Percentiles rank a stretch among this genome's conserved stretches.
Evolutionary conservation across 2,113 vertebrate genomes (phyloP).

Genomic region (Argyrosomus japonicus): DNA sequence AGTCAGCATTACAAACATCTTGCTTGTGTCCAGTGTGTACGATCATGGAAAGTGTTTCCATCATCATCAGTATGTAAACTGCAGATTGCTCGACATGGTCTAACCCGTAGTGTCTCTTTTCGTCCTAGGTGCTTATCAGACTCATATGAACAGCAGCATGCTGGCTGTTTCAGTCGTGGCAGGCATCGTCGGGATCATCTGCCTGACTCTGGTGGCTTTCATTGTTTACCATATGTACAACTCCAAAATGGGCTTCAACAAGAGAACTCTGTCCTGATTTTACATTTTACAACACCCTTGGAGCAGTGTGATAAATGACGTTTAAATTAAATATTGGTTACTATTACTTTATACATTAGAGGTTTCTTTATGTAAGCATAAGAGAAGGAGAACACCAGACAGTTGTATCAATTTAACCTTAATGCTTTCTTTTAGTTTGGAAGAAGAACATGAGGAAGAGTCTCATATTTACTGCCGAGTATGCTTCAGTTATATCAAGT

Average conservation of each 20-base stretch:
- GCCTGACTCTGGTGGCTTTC: conserved; percentile 59
- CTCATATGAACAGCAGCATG: neutral
- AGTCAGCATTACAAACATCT: neutral
- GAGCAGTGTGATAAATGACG: neutral
- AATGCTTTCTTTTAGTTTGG: neutral
- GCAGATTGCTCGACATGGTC: neutral
- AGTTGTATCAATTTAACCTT: neutral
- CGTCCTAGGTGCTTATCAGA: conserved; percentile 38
- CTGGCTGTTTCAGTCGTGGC: conserved; percentile 61
- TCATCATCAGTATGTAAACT: neutral
- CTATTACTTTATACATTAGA: neutral
- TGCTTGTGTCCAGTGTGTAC: neutral
- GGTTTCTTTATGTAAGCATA: neutral
- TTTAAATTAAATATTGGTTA: neutral
- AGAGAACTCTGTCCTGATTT: neutral
- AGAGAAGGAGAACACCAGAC: neutral
- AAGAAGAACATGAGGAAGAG: neutral
- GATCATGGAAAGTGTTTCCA: neutral
- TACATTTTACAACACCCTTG: neutral
- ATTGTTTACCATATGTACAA: conserved; percentile 46
- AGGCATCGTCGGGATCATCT: conserved; percentile 55
- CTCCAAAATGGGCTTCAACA: neutral
- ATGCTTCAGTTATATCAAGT: neutral
- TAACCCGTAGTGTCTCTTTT: neutral
- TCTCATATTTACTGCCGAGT: neutral